Percentiles rank a stretch among this genome's conserved stretches.
Conservation (phyloP, 2,797 vertebrate genomes). For the Sparus aurata region DNA sequence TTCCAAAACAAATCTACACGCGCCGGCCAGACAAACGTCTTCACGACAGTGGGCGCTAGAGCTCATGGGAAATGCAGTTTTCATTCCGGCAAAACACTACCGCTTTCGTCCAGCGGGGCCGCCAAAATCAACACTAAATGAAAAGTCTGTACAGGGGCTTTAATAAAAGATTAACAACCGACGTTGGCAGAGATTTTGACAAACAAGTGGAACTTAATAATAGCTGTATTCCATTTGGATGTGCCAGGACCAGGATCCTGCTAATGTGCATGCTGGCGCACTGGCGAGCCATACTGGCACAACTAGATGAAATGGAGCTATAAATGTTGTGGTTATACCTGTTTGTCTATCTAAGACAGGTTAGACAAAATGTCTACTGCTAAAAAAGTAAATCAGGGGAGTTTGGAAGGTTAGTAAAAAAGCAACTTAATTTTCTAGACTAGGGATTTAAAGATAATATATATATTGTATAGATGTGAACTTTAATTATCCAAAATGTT, state of each 20-base stretch:
- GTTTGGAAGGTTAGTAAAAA: background rate
- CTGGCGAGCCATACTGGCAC: background rate
- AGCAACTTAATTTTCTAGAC: background rate
- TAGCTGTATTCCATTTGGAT: constrained; percentile 12
- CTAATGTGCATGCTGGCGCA: constrained; percentile 27
- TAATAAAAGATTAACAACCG: background rate
- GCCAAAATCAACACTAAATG: too few species aligned
- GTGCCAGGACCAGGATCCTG: constrained; percentile 1
- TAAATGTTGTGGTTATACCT: background rate
- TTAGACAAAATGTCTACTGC: background rate
- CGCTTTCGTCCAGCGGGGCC: too few species aligned
- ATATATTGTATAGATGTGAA: too few species aligned
- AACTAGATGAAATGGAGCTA: constrained; percentile 15
- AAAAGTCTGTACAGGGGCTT: too few species aligned
- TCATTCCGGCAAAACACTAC: too few species aligned
- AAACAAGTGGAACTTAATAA: constrained; percentile 38
- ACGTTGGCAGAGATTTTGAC: constrained; percentile 1
- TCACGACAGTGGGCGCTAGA: too few species aligned
- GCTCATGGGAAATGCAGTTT: too few species aligned
- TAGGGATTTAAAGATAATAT: background rate
- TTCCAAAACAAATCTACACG: too few species aligned
- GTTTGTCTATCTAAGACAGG: background rate
- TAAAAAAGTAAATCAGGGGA: background rate
- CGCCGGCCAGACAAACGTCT: too few species aligned
- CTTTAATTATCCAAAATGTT: too few species aligned